phyloP scores from a whole-genome alignment of 1,140 invertebrate species.

The Ganaspis sp. region DNA sequence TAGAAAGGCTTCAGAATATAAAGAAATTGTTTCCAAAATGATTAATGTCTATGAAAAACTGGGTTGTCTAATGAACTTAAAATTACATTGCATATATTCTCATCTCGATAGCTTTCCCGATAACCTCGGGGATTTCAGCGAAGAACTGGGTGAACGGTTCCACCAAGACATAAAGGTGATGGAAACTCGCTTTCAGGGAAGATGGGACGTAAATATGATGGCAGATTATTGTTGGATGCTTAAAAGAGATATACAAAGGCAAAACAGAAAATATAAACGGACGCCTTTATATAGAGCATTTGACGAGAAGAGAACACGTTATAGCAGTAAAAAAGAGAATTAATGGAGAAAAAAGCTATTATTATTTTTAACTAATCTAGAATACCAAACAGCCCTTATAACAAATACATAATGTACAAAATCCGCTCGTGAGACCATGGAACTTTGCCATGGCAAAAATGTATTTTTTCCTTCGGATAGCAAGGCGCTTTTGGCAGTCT shows the following conservation, averaged over 20 bases:
- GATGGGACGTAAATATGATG: constrained; percentile 54
- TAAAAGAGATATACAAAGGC: constrained; percentile 47
- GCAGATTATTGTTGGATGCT: constrained; percentile 59
- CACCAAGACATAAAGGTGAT: constrained; percentile 60
- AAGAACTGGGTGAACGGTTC: constrained; percentile 60
- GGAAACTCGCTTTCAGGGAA: constrained; percentile 56
- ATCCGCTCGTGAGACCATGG: too few species aligned
- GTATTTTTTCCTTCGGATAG: too few species aligned
- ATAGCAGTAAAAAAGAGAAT: constrained; percentile 20
- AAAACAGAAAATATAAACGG: not conserved
- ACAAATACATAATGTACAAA: too few species aligned
- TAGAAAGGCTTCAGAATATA: too few species aligned
- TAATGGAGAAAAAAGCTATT: too few species aligned
- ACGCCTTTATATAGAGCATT: constrained; percentile 4
- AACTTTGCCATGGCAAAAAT: too few species aligned
- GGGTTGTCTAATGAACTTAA: too few species aligned
- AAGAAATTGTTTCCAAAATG: constrained; percentile 51
- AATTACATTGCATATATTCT: constrained; percentile 60
- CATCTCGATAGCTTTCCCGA: constrained; percentile 59
- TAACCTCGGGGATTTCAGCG: constrained; percentile 55
- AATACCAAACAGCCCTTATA: too few species aligned
- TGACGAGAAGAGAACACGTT: constrained; percentile 1
- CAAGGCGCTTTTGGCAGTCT: too few species aligned
- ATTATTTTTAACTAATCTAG: too few species aligned
- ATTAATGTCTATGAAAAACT: constrained; percentile 6